Conservation (phyloP, 2,113 vertebrate genomes). For the Misgurnus mizolepis region DNA sequence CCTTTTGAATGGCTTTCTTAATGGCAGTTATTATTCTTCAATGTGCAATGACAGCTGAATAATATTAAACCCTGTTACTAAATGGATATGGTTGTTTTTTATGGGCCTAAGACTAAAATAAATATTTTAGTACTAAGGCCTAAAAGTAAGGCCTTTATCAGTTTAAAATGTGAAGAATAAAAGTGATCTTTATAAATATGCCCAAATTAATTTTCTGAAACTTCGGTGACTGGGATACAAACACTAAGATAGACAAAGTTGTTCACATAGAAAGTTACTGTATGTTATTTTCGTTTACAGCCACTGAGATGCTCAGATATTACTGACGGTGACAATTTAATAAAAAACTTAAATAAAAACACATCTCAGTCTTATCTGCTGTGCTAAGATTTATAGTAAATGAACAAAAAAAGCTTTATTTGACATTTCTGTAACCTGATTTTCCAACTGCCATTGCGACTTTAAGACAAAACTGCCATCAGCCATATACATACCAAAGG, state of each 20-base stretch:
- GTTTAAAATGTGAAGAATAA: too few relatives aligned
- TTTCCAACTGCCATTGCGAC: conserved; percentile 46
- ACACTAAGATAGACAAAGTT: too few relatives aligned
- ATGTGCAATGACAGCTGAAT: conserved; percentile 40
- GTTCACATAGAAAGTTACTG: too few relatives aligned
- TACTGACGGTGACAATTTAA: too few relatives aligned
- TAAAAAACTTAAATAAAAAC: background rate
- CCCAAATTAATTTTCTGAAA: too few relatives aligned
- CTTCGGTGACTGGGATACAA: too few relatives aligned
- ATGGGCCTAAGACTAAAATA: background rate
- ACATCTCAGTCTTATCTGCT: background rate
- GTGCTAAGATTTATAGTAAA: background rate
- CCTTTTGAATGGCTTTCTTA: conserved; percentile 53
- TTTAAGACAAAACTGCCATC: conserved; percentile 43
- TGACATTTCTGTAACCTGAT: background rate
- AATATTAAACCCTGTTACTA: background rate
- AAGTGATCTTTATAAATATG: too few relatives aligned
- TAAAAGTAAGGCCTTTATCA: too few relatives aligned
- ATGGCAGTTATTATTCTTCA: conserved; percentile 45
- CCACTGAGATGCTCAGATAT: background rate
- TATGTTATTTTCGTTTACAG: too few relatives aligned
- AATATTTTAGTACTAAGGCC: background rate
- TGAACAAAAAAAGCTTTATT: background rate
- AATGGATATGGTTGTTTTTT: background rate
- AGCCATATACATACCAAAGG: conserved; percentile 29